Evolutionary conservation across 2,797 vertebrate species (phyloP).

Genomic region (Clamator glandarius): DNA sequence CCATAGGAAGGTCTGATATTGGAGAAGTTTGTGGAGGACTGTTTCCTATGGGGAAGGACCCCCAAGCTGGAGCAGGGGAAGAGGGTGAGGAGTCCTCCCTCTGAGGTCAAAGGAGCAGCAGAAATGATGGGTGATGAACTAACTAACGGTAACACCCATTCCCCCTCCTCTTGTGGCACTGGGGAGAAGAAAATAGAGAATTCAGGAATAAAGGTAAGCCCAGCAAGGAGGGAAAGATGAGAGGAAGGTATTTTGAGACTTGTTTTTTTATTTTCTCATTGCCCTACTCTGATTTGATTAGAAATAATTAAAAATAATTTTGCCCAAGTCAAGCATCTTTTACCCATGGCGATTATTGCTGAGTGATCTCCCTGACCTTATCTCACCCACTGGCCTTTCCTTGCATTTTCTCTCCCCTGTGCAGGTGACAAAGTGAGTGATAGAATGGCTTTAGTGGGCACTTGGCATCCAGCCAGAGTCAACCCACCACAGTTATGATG

Average conservation of each 20-base stretch:
- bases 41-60: fast-evolving
- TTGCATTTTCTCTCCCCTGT: background rate
- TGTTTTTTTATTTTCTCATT: background rate
- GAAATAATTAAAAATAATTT: background rate
- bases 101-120: background rate
- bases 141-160: background rate
- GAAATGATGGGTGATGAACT: background rate
- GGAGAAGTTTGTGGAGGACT: background rate
- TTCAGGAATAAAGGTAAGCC: background rate
- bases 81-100: background rate
- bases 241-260: background rate
- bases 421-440: background rate
- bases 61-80: background rate
- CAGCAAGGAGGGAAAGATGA: background rate
- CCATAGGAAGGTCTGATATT: no score
- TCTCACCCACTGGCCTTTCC: background rate
- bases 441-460: background rate
- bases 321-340: background rate
- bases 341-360: background rate
- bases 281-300: background rate
- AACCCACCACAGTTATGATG: background rate
- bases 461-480: background rate
- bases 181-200: background rate
- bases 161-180: background rate
- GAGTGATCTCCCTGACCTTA: background rate